Conservation (phyloP, 2,113 vertebrate genomes). For the Pristiophorus japonicus region DNA sequence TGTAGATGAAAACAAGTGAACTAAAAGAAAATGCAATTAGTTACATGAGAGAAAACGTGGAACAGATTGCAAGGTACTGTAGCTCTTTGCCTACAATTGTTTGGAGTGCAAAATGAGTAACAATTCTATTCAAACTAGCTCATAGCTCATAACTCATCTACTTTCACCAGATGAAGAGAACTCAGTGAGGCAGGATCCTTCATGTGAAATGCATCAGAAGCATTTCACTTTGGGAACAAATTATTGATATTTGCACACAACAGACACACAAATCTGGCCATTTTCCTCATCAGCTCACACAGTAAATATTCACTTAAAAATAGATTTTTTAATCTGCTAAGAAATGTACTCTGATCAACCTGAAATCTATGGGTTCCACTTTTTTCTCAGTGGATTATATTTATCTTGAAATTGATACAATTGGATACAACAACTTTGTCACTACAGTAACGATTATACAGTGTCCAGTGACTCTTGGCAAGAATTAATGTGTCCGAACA, state of each 20-base stretch:
- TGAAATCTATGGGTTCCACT: not conserved
- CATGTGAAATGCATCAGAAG: not conserved
- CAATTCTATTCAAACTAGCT: not conserved
- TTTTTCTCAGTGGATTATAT: not conserved
- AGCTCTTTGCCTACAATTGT: not conserved
- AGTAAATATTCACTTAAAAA: not conserved
- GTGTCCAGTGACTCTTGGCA: not conserved
- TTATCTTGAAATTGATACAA: not conserved
- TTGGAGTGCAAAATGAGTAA: not conserved
- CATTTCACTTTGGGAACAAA: not conserved
- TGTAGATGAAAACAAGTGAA: not conserved
- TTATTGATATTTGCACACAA: not conserved
- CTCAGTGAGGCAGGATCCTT: not conserved
- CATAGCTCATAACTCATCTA: too few species aligned
- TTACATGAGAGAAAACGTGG: not conserved
- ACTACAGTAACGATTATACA: not conserved
- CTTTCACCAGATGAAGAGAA: not conserved
- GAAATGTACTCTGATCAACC: not conserved
- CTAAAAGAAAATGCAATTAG: not conserved
- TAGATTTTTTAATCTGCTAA: not conserved
- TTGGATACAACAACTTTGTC: not conserved
- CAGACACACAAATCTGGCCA: not conserved
- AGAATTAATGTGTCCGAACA: not conserved
- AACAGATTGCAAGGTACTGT: not conserved
- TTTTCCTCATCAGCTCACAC: not conserved